Conservation (phyloP, 2,888 invertebrate genomes). For the Bedellia somnulentella region DNA sequence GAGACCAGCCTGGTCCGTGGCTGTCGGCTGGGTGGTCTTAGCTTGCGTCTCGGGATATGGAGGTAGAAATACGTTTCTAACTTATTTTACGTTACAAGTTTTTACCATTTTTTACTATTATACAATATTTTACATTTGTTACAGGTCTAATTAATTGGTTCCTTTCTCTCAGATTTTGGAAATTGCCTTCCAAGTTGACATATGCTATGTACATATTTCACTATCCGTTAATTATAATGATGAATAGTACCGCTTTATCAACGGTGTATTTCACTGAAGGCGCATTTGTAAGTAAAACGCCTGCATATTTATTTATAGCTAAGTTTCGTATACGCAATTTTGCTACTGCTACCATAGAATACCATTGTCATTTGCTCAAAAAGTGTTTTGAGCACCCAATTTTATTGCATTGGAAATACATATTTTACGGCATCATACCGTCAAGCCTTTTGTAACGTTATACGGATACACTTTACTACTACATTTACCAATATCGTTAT, state of each 20-base stretch:
- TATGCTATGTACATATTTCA: conserved; percentile 47
- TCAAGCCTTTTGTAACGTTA: too few species aligned
- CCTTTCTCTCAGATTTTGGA: conserved; percentile 26
- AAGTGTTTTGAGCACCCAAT: too few species aligned
- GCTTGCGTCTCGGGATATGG: conserved; percentile 45
- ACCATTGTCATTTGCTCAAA: too few species aligned
- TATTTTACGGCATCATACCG: too few species aligned
- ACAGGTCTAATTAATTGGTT: conserved; percentile 34
- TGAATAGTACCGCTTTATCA: conserved; percentile 15
- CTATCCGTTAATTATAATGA: conserved; percentile 24
- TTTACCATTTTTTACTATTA: background rate
- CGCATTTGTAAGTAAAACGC: conserved; percentile 10
- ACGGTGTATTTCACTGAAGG: conserved; percentile 18
- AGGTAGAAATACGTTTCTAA: conserved; percentile 19
- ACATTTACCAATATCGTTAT: too few species aligned
- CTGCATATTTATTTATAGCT: conserved; percentile 4
- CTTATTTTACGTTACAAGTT: too few species aligned
- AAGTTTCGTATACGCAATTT: too few species aligned
- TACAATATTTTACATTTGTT: conserved; percentile 3
- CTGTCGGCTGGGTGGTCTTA: conserved; percentile 43
- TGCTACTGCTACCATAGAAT: too few species aligned
- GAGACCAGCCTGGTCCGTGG: conserved; percentile 39
- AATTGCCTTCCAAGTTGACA: conserved; percentile 25
- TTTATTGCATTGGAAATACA: too few species aligned
- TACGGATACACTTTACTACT: too few species aligned